Percentiles rank a stretch among this genome's conserved stretches.
phyloP scores from a whole-genome alignment of 2,888 invertebrate species.

The Suillia variegata region DNA sequence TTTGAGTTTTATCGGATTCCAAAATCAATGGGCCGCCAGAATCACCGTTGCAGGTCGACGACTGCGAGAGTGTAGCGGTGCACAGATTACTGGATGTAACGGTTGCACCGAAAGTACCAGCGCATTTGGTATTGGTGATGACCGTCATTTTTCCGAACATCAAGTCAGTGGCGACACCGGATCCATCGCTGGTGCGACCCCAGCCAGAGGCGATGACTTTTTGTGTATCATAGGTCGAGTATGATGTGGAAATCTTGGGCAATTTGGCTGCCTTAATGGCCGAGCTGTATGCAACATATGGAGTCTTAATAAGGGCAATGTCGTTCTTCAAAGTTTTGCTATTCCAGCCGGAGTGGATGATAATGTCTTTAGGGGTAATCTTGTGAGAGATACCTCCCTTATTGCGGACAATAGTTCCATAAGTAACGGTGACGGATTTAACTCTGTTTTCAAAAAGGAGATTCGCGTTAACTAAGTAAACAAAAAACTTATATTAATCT shows the following conservation, averaged over 20 bases:
- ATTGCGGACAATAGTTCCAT: constrained; percentile 34
- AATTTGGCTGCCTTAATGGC: constrained; percentile 37
- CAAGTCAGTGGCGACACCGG: constrained; percentile 32
- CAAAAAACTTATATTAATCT: no score
- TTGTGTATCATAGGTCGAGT: constrained; percentile 35
- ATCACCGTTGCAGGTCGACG: constrained; percentile 45
- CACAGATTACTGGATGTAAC: constrained; percentile 41
- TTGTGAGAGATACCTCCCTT: constrained; percentile 7
- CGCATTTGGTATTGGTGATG: constrained; percentile 40
- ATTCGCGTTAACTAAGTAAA: no score
- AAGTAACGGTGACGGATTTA: constrained; percentile 33
- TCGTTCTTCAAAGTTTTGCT: constrained; percentile 40
- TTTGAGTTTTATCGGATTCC: constrained; percentile 28
- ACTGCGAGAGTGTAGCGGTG: constrained; percentile 33
- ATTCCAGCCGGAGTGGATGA: constrained; percentile 40
- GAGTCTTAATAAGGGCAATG: constrained; percentile 42
- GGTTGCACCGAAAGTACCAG: constrained; percentile 27
- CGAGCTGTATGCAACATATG: constrained; percentile 30
- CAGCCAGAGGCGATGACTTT: constrained; percentile 49
- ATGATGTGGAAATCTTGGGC: constrained; percentile 33
- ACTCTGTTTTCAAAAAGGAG: constrained; percentile 22
- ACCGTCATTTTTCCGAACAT: constrained; percentile 41
- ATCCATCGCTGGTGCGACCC: constrained; percentile 43
- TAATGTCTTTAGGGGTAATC: constrained; percentile 30
- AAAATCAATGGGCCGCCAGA: constrained; percentile 46